phyloP scores from a whole-genome alignment of 2,797 vertebrate genomes.

The Chelmon rostratus region DNA sequence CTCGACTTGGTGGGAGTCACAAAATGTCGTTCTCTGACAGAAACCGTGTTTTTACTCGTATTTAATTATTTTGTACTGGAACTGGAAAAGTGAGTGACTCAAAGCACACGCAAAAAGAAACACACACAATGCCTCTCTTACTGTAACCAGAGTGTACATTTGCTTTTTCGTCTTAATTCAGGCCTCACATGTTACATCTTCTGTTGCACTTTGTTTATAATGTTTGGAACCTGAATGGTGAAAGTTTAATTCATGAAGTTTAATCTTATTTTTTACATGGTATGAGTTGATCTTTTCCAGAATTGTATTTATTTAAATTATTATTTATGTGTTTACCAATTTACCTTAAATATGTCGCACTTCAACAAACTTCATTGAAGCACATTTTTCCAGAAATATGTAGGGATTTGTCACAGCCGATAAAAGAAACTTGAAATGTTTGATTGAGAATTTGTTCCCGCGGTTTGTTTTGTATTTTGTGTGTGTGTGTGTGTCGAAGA shows the following conservation, averaged over 20 bases:
- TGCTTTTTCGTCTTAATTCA: constrained; percentile 32
- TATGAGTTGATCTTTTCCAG: constrained; percentile 29
- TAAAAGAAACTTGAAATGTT: constrained; percentile 55
- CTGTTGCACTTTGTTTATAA: constrained; percentile 37
- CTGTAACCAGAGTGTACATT: constrained; percentile 27
- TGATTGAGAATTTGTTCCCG: constrained; percentile 6
- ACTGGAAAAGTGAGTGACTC: constrained; percentile 44
- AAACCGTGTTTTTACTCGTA: constrained; percentile 48
- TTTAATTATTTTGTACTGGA: constrained; percentile 65
- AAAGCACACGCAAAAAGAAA: constrained; percentile 60
- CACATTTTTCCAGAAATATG: constrained; percentile 30
- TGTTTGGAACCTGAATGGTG: constrained; percentile 6
- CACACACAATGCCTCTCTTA: constrained; percentile 27
- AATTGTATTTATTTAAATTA: constrained; percentile 72
- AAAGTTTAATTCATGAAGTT: constrained; percentile 14
- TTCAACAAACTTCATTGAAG: constrained; percentile 23
- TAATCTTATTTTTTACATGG: constrained; percentile 27
- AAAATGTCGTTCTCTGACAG: constrained; percentile 34
- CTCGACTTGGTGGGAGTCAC: constrained; percentile 35
- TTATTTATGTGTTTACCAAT: constrained; percentile 45
- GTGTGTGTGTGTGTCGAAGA: neutral
- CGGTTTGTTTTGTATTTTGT: constrained; percentile 1
- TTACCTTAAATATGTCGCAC: constrained; percentile 29
- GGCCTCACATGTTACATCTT: constrained; percentile 24
- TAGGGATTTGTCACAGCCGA: constrained; percentile 49